These are phyloP conservation scores for Drosophila elegans DNA, from an alignment of 1,140 invertebrate species.

Conservation along the genomic window DNA sequence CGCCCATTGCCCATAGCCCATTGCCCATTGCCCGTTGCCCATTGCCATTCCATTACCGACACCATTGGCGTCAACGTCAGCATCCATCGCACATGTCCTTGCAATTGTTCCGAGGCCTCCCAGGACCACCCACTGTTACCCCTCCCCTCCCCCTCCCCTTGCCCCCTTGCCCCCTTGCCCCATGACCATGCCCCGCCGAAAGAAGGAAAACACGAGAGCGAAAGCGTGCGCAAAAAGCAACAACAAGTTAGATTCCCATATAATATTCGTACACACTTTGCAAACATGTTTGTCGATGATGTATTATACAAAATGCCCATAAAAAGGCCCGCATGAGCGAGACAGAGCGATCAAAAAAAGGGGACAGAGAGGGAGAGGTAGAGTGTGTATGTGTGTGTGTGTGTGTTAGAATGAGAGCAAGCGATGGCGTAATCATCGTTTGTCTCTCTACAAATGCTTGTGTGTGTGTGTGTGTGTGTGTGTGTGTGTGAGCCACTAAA, in stretches of 20 bases:
- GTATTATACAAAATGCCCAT: constrained; percentile 84
- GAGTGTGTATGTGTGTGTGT: constrained; percentile 26
- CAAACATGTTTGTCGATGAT: constrained; percentile 84
- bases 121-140: constrained; percentile 5
- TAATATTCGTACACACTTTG: constrained; percentile 84
- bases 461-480: constrained; percentile 25
- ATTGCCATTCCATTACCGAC: constrained; percentile 80
- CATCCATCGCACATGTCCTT: constrained; percentile 83
- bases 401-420: constrained; percentile 71
- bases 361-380: background rate
- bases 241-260: constrained; percentile 80
- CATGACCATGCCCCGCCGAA: background rate
- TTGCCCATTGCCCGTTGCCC: constrained; percentile 35
- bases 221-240: constrained; percentile 76
- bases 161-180: background rate
- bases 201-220: constrained; percentile 52
- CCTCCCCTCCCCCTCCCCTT: background rate
- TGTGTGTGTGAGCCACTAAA: constrained; percentile 72
- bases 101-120: constrained; percentile 71
- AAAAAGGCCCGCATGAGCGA: constrained; percentile 83
- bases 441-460: constrained; percentile 55
- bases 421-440: constrained; percentile 81
- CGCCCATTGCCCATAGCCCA: constrained; percentile 26
- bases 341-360: constrained; percentile 40
- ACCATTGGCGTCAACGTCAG: constrained; percentile 83